phyloP scores from a whole-genome alignment of 2,888 invertebrate species.

The Drosophila melanosoma region DNA sequence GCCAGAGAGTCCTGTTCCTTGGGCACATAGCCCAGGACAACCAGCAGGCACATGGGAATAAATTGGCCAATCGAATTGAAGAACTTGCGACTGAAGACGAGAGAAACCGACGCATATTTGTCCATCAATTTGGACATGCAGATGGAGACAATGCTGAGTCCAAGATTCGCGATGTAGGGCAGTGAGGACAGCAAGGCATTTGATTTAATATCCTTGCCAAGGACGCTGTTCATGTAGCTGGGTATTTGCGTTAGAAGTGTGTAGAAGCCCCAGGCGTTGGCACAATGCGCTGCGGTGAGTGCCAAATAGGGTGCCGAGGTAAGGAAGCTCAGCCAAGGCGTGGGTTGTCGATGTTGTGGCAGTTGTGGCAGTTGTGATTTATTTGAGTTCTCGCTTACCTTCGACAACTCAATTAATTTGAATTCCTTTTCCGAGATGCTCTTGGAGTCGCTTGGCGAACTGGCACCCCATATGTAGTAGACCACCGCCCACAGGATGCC shows the following conservation, averaged over 20 bases:
- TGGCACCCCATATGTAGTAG: slow-evolving; percentile 88
- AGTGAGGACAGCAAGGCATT: slow-evolving; percentile 89
- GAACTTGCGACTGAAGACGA: slow-evolving; percentile 85
- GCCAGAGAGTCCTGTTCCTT: slow-evolving; percentile 85
- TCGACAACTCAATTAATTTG: slow-evolving; percentile 87
- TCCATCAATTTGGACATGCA: slow-evolving; percentile 87
- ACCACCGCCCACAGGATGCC: slow-evolving; percentile 89
- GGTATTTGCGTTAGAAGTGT: slow-evolving; percentile 93
- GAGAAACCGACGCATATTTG: slow-evolving; percentile 73
- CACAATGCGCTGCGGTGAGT: slow-evolving; percentile 89
- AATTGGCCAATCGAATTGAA: slow-evolving; percentile 88
- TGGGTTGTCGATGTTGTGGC: slow-evolving; percentile 82
- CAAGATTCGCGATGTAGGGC: slow-evolving; percentile 90
- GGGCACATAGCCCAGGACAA: slow-evolving; percentile 87
- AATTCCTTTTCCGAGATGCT: slow-evolving; percentile 88
- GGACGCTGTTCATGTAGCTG: slow-evolving; percentile 90
- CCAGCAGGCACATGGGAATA: slow-evolving; percentile 89
- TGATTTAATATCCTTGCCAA: slow-evolving; percentile 89
- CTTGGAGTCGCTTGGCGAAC: slow-evolving; percentile 88
- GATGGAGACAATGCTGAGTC: slow-evolving; percentile 90
- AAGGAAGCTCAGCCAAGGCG: slow-evolving; percentile 91
- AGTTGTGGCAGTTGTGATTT: slow-evolving; percentile 47
- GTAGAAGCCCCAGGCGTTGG: slow-evolving; percentile 93
- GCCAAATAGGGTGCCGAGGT: slow-evolving; percentile 92
- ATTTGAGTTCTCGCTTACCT: slow-evolving; percentile 53